phyloP scores from a whole-genome alignment of 2,797 vertebrate species.

The Geranospiza caerulescens region DNA sequence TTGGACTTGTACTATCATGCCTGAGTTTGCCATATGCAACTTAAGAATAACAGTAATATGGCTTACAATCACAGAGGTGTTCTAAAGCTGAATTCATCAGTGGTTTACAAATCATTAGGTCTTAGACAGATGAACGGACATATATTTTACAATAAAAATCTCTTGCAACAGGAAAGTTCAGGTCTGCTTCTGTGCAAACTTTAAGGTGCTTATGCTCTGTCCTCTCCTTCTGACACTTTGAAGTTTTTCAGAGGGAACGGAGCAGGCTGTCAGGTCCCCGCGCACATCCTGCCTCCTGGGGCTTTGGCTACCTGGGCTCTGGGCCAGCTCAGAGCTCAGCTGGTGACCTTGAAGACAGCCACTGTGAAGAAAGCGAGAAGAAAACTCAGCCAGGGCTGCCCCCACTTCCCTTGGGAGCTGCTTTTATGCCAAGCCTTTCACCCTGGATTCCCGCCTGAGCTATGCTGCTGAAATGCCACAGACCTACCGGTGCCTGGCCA shows the following conservation, averaged over 20 bases:
- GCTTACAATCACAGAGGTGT: not conserved
- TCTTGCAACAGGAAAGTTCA: not conserved
- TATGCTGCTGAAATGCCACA: not conserved
- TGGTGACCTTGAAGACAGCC: not conserved
- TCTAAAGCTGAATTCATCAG: not conserved
- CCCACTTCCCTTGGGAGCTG: not conserved
- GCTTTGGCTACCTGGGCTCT: not conserved
- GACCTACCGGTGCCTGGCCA: fast-evolving
- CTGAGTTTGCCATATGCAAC: not conserved
- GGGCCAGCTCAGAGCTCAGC: not conserved
- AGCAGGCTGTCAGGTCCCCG: not conserved
- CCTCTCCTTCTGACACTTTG: not conserved
- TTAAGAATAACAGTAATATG: not conserved
- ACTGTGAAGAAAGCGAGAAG: not conserved
- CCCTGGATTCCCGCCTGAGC: not conserved
- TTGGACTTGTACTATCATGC: not conserved
- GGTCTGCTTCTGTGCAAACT: not conserved
- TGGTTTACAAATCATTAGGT: not conserved
- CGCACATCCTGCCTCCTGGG: fast-evolving
- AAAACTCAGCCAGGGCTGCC: not conserved
- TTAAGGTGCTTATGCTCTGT: not conserved
- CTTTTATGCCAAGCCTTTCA: not conserved
- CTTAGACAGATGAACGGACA: not conserved
- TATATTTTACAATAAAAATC: not conserved
- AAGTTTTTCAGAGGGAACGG: not conserved